Base-by-base conservation (phyloP, 2,888 invertebrate genomes). In the Lithophane leautieri region DNA sequence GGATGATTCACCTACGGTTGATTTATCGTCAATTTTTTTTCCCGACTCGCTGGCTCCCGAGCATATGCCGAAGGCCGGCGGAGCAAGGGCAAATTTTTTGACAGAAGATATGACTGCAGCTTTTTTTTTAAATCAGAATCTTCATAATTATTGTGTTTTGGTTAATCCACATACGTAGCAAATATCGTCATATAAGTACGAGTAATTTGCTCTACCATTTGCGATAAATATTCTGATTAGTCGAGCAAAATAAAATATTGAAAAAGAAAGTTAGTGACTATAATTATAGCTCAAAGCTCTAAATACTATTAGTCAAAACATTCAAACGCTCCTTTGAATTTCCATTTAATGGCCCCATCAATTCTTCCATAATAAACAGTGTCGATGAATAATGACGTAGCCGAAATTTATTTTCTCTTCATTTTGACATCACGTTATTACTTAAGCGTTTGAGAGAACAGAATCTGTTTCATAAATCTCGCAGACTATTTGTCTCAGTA, bases 351-450 rank as follows among this genome's bases (percentile, higher is more conserved):
- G 92, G 90, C 88, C 89, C 90, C 92, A 94, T 95, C 90, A 91
- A 93, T 94, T 91, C 89, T 85, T 85, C 91, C 90, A 92, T 91
- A 94, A 91, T 93, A 92, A 6, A 94, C 93, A 92, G 87, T 87
- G 90, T 91, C 92, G 88, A 93, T 94, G 93, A 95, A 93, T 93
- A 94, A 95, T 94, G 94, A 93, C 93, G 91, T 93, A 93, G 92
- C 87, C 88, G 90, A 88, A 89, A 94, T 93, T 93, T 93, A 93
- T 93, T 92, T 91, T 87, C 89, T 82, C 83, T 81, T 87, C 83
- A 87, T 85, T 89, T 88, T 90, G 90, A 90, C 90, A 90, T 86
- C 79, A 89, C 89, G 89, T 89, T 88, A 90, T 91, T 90, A 90
- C 91, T 86, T 87, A 86, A 87, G 83, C 87, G 88, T 75, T 81